Conservation (phyloP, 2,113 vertebrate genomes). For the Mionectes macconnelli region DNA sequence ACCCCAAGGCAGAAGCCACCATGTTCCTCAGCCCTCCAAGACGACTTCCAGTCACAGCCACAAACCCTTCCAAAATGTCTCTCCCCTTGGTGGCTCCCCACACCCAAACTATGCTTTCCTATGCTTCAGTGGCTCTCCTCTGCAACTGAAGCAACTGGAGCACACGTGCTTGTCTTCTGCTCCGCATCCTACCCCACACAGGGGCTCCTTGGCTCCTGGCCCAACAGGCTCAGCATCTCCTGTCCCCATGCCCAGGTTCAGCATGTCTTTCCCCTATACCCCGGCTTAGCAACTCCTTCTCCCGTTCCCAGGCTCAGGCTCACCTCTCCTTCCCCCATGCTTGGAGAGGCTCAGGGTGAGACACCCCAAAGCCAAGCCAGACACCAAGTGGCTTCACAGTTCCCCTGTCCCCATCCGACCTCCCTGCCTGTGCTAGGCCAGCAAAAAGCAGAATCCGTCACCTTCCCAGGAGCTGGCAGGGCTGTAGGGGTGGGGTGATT, state of each 20-base stretch:
- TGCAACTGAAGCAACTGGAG: background rate
- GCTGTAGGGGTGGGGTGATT: too few species aligned
- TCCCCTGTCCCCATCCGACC: fast-evolving
- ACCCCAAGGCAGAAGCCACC: background rate
- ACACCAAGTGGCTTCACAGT: background rate
- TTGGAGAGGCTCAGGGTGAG: fast-evolving
- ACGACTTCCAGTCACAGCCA: fast-evolving
- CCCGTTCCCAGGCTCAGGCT: background rate
- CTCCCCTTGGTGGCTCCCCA: background rate
- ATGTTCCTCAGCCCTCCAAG: background rate
- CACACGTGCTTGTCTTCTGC: background rate
- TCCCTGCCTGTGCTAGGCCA: fast-evolving
- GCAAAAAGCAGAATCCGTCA: background rate
- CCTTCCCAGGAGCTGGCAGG: background rate
- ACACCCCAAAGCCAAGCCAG: background rate
- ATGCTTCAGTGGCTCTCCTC: background rate
- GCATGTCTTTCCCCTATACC: background rate
- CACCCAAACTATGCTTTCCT: background rate
- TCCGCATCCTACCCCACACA: background rate
- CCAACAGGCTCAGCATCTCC: background rate
- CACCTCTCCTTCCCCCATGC: background rate
- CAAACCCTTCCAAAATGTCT: fast-evolving
- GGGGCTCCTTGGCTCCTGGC: background rate
- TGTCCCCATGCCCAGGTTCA: background rate
- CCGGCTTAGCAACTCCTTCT: background rate